Percentiles rank a stretch among this genome's conserved stretches.
Conservation (phyloP, 1,140 invertebrate genomes). For the Drosophila fuyamai region DNA sequence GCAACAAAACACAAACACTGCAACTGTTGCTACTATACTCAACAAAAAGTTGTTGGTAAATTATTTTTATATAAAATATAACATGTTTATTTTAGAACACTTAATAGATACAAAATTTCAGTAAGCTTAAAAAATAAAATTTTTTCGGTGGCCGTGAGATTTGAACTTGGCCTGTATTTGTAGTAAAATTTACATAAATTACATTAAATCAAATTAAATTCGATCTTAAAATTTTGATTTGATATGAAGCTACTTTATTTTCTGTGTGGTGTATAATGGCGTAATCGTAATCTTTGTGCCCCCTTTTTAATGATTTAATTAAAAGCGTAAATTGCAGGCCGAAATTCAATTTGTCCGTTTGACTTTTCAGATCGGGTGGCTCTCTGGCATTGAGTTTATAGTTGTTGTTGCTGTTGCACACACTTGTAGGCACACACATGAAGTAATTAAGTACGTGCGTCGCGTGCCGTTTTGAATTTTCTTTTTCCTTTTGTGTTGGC, state of each 20-base stretch:
- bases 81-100: background rate
- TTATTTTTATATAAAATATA: background rate
- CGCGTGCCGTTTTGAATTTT: conserved; percentile 47
- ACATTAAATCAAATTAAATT: background rate
- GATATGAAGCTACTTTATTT: background rate
- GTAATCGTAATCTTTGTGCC: conserved; percentile 82
- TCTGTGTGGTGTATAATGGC: conserved; percentile 53
- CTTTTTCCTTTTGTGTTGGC: conserved; percentile 19
- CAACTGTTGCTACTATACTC: conserved; percentile 1
- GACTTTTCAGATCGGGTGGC: conserved; percentile 30
- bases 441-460: conserved; percentile 51
- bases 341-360: conserved; percentile 76
- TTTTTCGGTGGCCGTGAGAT: background rate
- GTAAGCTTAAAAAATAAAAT: background rate
- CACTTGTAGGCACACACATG: conserved; percentile 7
- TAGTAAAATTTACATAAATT: too few relatives aligned
- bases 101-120: background rate
- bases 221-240: background rate
- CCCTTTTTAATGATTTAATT: conserved; percentile 78
- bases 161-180: too few relatives aligned
- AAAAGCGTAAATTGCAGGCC: conserved; percentile 73
- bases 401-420: background rate
- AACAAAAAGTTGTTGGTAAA: too few relatives aligned
- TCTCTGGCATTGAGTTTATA: conserved; percentile 29
- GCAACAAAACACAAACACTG: conserved; percentile 16